phyloP scores from a whole-genome alignment of 2,888 invertebrate genomes.

The Scaptomyza caliginosa region DNA sequence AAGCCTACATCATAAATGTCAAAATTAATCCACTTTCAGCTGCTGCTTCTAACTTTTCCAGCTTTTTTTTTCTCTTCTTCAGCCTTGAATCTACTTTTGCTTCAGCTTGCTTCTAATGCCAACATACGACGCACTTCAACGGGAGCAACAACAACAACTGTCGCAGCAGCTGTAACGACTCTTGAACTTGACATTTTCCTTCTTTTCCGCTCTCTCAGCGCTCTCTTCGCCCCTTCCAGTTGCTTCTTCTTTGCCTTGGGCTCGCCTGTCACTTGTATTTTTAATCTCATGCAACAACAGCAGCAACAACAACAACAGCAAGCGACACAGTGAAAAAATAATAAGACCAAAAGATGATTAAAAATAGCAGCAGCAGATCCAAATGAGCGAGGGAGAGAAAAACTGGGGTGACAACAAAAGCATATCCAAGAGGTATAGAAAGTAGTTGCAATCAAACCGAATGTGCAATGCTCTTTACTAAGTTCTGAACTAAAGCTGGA shows the following conservation, averaged over 20 bases:
- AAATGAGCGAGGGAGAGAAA: conserved; percentile 5
- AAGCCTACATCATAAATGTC: conserved; percentile 73
- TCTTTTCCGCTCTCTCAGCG: conserved; percentile 3
- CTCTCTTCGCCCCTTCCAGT: not conserved
- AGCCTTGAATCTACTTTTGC: conserved; percentile 7
- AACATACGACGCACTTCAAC: conserved; percentile 32
- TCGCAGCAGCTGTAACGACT: conserved; percentile 67
- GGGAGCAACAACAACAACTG: not conserved
- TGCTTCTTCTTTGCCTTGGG: not conserved
- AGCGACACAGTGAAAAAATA: conserved; percentile 57
- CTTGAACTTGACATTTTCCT: conserved; percentile 79
- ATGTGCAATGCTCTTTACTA: not conserved
- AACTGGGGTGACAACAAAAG: conserved; percentile 3
- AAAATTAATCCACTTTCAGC: conserved; percentile 75
- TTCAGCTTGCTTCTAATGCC: conserved; percentile 9
- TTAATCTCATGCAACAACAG: conserved; percentile 59
- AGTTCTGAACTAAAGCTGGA: no score
- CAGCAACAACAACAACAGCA: conserved; percentile 29
- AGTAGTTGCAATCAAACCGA: not conserved
- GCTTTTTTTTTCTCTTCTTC: conserved; percentile 15
- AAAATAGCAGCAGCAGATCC: conserved; percentile 62
- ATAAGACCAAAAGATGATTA: conserved; percentile 46
- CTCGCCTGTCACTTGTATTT: conserved; percentile 69
- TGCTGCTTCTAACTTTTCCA: conserved; percentile 28
- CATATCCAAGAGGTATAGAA: conserved; percentile 7